Conservation (phyloP, 2,113 vertebrate genomes). For the Edolisoma coerulescens region DNA sequence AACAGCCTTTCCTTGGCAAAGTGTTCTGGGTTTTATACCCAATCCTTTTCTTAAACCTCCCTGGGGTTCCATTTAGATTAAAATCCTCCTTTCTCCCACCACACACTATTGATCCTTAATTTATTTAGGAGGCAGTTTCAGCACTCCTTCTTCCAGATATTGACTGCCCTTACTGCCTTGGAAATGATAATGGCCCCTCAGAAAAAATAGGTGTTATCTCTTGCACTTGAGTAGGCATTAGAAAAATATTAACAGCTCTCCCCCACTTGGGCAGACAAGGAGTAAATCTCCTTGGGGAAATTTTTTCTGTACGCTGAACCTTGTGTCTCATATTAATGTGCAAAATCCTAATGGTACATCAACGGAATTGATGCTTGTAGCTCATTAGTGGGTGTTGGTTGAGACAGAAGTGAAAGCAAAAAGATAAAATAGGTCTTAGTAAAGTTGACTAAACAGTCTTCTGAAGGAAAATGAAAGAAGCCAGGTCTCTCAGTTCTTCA, state of each 20-base stretch:
- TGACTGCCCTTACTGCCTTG: slow-evolving; percentile 21
- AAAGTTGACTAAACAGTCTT: not conserved
- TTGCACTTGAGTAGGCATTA: slow-evolving; percentile 1
- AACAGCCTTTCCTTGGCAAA: not conserved
- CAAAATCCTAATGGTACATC: not conserved
- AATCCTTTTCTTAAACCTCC: slow-evolving; percentile 4
- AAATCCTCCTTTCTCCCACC: slow-evolving; percentile 38
- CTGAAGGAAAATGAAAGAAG: not conserved
- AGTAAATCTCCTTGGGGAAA: not conserved
- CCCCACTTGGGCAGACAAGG: not conserved
- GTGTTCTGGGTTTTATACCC: not conserved
- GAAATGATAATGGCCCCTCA: slow-evolving; percentile 29
- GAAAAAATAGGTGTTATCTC: slow-evolving; percentile 28
- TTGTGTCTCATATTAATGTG: not conserved
- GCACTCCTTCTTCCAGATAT: slow-evolving; percentile 32
- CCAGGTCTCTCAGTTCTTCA: not conserved
- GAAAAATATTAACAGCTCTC: slow-evolving; percentile 9
- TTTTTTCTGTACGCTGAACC: not conserved
- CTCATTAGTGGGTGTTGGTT: not conserved
- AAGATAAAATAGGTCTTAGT: not conserved
- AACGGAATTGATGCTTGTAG: not conserved
- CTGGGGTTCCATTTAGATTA: slow-evolving; percentile 15
- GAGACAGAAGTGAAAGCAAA: not conserved
- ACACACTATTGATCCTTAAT: slow-evolving; percentile 51
- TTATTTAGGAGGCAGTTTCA: slow-evolving; percentile 56